Evolutionary conservation across 2,797 vertebrate species (phyloP).

Genomic region (Eptatretus atami): DNA sequence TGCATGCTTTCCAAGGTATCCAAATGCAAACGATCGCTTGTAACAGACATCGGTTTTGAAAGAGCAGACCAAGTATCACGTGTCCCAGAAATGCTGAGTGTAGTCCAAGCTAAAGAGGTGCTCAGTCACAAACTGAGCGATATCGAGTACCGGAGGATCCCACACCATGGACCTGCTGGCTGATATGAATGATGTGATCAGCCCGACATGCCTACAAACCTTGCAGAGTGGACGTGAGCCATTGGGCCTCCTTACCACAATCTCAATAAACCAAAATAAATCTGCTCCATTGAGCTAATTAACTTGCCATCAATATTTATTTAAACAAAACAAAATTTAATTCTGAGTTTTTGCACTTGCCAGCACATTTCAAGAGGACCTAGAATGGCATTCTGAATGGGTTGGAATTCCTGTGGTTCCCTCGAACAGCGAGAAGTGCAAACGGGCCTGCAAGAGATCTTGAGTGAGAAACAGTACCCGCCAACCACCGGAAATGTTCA

Average conservation of each 20-base stretch:
- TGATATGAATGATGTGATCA: constrained; percentile 38
- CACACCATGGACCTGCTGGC: constrained; percentile 41
- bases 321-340: no score
- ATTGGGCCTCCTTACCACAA: neutral
- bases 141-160: constrained; percentile 24
- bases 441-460: constrained; percentile 29
- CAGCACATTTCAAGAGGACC: constrained; percentile 73
- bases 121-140: constrained; percentile 34
- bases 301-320: no score
- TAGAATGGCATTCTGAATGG: constrained; percentile 35
- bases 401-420: constrained; percentile 77
- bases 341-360: constrained; percentile 6
- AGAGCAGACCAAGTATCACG: constrained; percentile 28
- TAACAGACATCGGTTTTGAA: constrained; percentile 46
- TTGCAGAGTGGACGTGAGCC: constrained; percentile 44
- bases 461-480: constrained; percentile 57
- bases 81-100: constrained; percentile 25
- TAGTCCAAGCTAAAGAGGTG: constrained; percentile 32
- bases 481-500: constrained; percentile 51
- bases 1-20: constrained; percentile 60
- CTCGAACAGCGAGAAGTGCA: constrained; percentile 61
- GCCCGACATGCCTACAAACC: constrained; percentile 36
- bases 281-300: no score
- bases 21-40: constrained; percentile 41
- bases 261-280: neutral